Conservation (phyloP, 1,140 invertebrate genomes). For the Temnothorax curvispinosus region DNA sequence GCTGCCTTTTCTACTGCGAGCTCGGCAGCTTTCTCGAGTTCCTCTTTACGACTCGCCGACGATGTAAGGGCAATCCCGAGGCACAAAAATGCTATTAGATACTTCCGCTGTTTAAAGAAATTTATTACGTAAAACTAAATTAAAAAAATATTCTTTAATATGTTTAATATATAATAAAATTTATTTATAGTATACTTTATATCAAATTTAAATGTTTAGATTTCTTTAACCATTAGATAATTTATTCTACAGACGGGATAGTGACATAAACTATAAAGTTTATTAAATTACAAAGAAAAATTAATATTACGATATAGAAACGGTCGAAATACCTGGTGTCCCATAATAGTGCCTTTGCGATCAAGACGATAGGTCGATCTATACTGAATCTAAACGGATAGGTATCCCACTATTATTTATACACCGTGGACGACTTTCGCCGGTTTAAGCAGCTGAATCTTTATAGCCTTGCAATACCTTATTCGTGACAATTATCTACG, state of each 20-base stretch:
- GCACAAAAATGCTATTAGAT: constrained; percentile 65
- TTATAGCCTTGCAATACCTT: constrained; percentile 70
- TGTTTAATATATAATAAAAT: background rate
- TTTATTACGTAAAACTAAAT: background rate
- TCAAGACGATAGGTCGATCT: constrained; percentile 63
- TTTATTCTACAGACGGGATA: background rate
- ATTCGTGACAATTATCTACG: constrained; percentile 66
- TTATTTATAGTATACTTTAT: background rate
- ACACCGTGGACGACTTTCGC: constrained; percentile 80
- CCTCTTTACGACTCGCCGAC: constrained; percentile 74
- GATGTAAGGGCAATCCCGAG: constrained; percentile 65
- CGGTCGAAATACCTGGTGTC: constrained; percentile 66
- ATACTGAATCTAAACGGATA: constrained; percentile 73
- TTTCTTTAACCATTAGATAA: background rate
- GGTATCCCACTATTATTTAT: constrained; percentile 81
- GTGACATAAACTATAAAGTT: background rate
- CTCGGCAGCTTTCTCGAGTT: constrained; percentile 82
- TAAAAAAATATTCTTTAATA: background rate
- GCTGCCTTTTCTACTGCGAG: constrained; percentile 82
- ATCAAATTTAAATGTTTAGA: background rate
- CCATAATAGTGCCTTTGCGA: constrained; percentile 66
- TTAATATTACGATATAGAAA: background rate
- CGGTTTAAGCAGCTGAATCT: constrained; percentile 61
- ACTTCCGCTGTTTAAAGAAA: constrained; percentile 33
- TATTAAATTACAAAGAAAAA: background rate